phyloP scores from a whole-genome alignment of 92 coral and sea anemone genomes.

The Porites evermanni region DNA sequence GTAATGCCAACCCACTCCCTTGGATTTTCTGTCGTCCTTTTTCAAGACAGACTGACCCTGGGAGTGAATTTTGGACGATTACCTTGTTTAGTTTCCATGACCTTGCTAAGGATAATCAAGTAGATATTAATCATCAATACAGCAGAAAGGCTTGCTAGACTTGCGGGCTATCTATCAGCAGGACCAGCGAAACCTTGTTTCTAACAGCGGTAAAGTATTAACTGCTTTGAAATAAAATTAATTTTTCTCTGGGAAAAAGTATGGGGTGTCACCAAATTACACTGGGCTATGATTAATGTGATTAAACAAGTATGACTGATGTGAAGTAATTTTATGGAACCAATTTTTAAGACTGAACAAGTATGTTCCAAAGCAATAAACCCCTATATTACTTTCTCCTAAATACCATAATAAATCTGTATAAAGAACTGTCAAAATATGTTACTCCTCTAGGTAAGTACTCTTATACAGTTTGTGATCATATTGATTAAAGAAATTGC shows the following conservation, averaged over 20 bases:
- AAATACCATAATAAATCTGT: conserved; percentile 25
- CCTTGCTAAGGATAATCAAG: not conserved
- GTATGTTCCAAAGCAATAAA: not conserved
- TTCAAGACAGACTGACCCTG: no score
- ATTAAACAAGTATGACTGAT: conserved; percentile 10
- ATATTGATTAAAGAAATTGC: conserved; percentile 49
- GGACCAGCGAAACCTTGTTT: not conserved
- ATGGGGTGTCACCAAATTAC: conserved; percentile 17
- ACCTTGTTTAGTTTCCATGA: not conserved
- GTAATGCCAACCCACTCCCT: not conserved
- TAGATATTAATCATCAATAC: not conserved
- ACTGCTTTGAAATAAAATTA: not conserved
- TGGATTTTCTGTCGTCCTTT: not conserved
- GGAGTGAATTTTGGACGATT: not conserved
- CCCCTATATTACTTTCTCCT: not conserved
- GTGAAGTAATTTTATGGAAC: conserved; percentile 9
- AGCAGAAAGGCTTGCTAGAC: not conserved
- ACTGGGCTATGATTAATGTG: conserved; percentile 14
- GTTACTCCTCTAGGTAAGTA: conserved; percentile 25
- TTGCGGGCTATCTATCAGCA: not conserved
- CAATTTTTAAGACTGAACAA: conserved; percentile 1
- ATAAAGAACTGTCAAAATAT: conserved; percentile 31
- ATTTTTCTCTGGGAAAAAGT: conserved; percentile 11
- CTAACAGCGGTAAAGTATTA: not conserved
- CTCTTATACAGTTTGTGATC: conserved; percentile 48